These are phyloP conservation scores for Pomatostomus ruficeps DNA, from an alignment of 2,113 vertebrate genomes.

Conservation along the genomic window DNA sequence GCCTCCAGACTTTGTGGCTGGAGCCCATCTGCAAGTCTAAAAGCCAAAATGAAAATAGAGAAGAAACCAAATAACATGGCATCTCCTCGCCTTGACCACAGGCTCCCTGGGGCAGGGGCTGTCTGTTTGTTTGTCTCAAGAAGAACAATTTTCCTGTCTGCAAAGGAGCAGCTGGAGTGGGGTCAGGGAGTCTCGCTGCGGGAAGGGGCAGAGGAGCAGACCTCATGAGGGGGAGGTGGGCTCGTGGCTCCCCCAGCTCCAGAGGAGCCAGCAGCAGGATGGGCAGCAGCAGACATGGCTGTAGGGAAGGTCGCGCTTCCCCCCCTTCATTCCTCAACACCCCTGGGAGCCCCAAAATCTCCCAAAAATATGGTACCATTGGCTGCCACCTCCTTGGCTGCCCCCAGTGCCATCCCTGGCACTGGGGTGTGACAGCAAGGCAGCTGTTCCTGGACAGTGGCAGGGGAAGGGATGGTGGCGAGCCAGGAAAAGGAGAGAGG, in stretches of 20 bases:
- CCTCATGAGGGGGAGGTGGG: fast-evolving
- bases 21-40: background rate
- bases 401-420: background rate
- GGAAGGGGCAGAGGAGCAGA: background rate
- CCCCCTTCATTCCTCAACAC: background rate
- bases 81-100: conserved; percentile 13
- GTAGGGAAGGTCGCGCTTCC: background rate
- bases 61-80: conserved; percentile 8
- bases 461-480: background rate
- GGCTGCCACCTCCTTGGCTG: background rate
- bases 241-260: background rate
- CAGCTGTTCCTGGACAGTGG: background rate
- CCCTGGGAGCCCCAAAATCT: background rate
- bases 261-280: background rate
- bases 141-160: conserved; percentile 23
- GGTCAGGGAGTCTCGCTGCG: fast-evolving
- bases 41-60: conserved; percentile 27
- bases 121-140: conserved; percentile 12
- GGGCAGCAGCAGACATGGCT: background rate
- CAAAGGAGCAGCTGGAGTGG: background rate
- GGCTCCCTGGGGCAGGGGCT: conserved; percentile 19
- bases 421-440: fast-evolving
- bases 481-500: background rate
- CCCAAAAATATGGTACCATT: background rate
- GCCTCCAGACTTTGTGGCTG: background rate